Base-by-base conservation (phyloP, 1,140 invertebrate genomes). In the Heliconius hewitsoni region DNA sequence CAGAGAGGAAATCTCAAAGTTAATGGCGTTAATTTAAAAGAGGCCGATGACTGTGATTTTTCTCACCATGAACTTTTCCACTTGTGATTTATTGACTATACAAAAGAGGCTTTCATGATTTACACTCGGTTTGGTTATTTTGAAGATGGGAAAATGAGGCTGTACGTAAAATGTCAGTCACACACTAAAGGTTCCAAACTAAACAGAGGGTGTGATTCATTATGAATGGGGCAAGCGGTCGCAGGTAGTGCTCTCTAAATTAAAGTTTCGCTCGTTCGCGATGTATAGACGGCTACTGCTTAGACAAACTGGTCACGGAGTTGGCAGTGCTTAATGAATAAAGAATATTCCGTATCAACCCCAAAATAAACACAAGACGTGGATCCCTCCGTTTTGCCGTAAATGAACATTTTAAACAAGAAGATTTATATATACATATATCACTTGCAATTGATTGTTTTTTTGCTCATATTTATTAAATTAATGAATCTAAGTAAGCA, bases 11-110 rank as follows among this genome's bases (percentile, higher is more conserved):
- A 91, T 93, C 90, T 93, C 78, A 78, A 89, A 89, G 91, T 87
- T 93, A 93, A 93, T 93, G 91, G 91, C 90, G 90, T 91, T 94
- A 93, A 94, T 94, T 93, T 94, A 90, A 93, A 93, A 89, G 88
- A 89, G 87, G 88, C 89, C 90, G 85, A 92, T 94, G 92, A 94
- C 90, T 93, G 89, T 89, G 87, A 94, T 91, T 94, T 94, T 94
- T 93, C 91, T 90, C 89, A 85, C 80, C 83, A 84, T 82, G 83
- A 88, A 90, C 81, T 91, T 91, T 90, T 87, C 74, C 82, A 84
- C 85, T 86, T 70, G 84, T 94, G 92, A 94, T 93, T 93, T 93
- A 94, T 94, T 90, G 89, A 85, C 81, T 86, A 73, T 76, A 81
- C 77, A 78, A 84, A 84, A 76, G 76, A 78, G 70, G 79, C 82